A percentile compares a stretch with the other conserved stretches of the same genome.
Evolutionary conservation across 2,797 vertebrate species (phyloP).

Genomic region (Calcarius lapponicus): DNA sequence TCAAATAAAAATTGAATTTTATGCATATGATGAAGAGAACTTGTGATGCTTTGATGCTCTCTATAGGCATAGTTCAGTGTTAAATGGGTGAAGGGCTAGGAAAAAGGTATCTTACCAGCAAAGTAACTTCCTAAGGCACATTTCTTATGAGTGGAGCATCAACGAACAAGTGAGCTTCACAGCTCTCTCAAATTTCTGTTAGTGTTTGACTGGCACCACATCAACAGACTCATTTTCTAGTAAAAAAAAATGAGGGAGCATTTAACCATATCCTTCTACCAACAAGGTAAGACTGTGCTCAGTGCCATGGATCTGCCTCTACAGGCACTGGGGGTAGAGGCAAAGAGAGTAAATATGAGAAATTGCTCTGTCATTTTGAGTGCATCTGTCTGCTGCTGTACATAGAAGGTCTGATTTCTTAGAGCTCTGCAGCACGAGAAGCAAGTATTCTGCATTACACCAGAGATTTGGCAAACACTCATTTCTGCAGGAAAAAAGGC

Average conservation of each 20-base stretch:
- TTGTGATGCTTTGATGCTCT: neutral
- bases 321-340: neutral
- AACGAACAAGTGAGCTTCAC: neutral
- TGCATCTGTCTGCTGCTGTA: neutral
- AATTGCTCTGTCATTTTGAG: neutral
- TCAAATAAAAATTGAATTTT: neutral
- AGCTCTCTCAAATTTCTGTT: neutral
- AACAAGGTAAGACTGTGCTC: neutral
- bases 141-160: rapidly evolving
- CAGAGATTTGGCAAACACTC: neutral
- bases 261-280: slow-evolving; percentile 37
- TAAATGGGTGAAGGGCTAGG: neutral
- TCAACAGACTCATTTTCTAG: neutral
- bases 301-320: neutral
- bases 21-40: neutral
- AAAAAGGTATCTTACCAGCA: neutral
- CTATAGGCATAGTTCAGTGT: neutral
- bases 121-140: neutral
- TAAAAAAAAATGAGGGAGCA: neutral
- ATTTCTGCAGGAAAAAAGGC: neutral
- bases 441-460: neutral
- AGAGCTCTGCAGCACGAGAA: neutral
- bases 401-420: neutral
- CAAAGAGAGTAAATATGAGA: slow-evolving; percentile 5
- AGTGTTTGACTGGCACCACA: neutral